Conservation (phyloP, 2,797 vertebrate genomes). For the Pseudochirops corinnae region DNA sequence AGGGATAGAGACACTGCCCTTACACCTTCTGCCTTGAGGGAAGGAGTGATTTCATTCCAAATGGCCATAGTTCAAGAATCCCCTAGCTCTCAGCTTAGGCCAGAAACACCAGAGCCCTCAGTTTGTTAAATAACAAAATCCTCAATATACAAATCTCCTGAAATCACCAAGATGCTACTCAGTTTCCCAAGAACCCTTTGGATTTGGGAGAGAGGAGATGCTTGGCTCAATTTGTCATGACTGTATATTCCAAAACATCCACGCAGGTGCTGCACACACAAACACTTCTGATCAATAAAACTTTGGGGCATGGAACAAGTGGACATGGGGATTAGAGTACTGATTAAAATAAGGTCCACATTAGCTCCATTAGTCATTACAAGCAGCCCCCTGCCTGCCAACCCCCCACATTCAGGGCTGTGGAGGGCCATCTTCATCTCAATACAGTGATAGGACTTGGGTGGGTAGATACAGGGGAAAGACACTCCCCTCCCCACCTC, state of each 20-base stretch:
- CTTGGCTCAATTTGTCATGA: slow-evolving; percentile 65
- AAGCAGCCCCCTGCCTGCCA: background rate
- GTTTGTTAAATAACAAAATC: slow-evolving; percentile 28
- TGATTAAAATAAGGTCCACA: slow-evolving; percentile 46
- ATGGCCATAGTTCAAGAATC: slow-evolving; percentile 49
- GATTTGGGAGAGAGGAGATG: slow-evolving; percentile 13
- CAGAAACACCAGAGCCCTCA: slow-evolving; percentile 50
- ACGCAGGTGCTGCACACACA: slow-evolving; percentile 21
- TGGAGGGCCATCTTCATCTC: slow-evolving; percentile 45
- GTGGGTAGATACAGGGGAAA: slow-evolving; percentile 11
- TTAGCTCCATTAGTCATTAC: slow-evolving; percentile 39
- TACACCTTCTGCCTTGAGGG: slow-evolving; percentile 37
- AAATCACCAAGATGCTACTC: slow-evolving; percentile 40
- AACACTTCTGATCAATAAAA: slow-evolving; percentile 21
- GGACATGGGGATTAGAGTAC: slow-evolving; percentile 47
- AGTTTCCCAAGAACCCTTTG: slow-evolving; percentile 32
- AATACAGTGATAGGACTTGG: slow-evolving; percentile 64
- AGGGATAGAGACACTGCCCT: slow-evolving; percentile 41
- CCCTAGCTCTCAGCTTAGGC: slow-evolving; percentile 42
- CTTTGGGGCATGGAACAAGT: slow-evolving; percentile 34
- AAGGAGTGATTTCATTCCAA: slow-evolving; percentile 58
- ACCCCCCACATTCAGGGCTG: background rate
- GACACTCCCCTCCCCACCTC: slow-evolving; percentile 17
- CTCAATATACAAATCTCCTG: background rate
- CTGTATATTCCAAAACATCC: slow-evolving; percentile 56